phyloP scores from a whole-genome alignment of 2,797 vertebrate species.

The Poecile montanus region DNA sequence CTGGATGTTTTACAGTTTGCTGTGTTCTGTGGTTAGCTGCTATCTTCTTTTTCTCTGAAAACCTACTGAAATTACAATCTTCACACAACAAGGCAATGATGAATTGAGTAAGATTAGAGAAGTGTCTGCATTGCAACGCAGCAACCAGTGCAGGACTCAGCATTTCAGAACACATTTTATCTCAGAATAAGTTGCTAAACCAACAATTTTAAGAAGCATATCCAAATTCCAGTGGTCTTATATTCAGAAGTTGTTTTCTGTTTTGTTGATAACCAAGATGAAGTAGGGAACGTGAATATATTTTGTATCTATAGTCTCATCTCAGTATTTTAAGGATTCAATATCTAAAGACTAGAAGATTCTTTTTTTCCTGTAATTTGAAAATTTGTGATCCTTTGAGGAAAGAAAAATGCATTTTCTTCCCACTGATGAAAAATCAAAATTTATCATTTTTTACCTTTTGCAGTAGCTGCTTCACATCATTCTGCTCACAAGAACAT shows the following conservation, averaged over 20 bases:
- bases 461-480: background rate
- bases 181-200: background rate
- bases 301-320: background rate
- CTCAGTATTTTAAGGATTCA: background rate
- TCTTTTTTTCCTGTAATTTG: background rate
- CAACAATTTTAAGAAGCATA: rapidly evolving
- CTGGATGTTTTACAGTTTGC: background rate
- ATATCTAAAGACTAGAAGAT: background rate
- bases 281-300: background rate
- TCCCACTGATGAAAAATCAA: background rate
- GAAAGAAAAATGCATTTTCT: background rate
- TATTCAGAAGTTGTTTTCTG: background rate
- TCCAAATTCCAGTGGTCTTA: background rate
- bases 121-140: background rate
- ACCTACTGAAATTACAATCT: background rate
- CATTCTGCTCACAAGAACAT: background rate
- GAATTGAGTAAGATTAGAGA: background rate
- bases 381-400: background rate
- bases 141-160: background rate
- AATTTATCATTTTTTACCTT: background rate
- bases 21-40: background rate
- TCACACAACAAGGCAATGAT: background rate
- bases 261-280: background rate
- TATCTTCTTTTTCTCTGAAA: background rate
- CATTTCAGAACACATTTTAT: background rate